These are phyloP conservation scores for Numenius phaeopus DNA, from an alignment of 2,797 vertebrate species.

Conservation along the genomic window DNA sequence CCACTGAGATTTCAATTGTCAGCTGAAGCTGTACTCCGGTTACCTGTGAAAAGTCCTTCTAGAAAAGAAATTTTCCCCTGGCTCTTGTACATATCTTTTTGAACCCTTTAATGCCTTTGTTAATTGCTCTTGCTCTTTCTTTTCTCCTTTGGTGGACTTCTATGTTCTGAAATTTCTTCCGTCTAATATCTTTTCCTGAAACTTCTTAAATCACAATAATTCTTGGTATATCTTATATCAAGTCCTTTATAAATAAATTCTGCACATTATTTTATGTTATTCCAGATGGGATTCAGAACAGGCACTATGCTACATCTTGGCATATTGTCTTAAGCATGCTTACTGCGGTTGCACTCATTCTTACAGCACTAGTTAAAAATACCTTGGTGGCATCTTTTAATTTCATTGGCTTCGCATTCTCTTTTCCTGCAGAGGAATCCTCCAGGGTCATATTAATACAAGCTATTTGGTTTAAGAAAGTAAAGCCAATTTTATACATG, in stretches of 20 bases:
- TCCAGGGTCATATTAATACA: neutral
- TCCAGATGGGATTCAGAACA: neutral
- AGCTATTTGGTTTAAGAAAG: neutral
- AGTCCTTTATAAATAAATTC: neutral
- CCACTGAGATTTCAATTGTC: constrained; percentile 59
- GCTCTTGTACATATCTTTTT: neutral
- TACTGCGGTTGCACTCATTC: neutral
- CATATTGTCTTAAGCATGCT: neutral
- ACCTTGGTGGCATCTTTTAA: neutral
- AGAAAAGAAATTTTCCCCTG: neutral
- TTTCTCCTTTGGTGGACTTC: neutral
- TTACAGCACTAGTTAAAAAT: neutral
- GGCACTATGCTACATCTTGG: neutral
- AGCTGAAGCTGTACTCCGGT: neutral
- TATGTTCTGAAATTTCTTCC: neutral
- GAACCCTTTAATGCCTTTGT: neutral
- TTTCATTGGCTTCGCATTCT: neutral
- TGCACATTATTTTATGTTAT: neutral
- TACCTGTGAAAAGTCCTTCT: constrained; percentile 48
- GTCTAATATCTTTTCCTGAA: neutral
- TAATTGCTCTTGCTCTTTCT: neutral
- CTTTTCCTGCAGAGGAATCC: neutral
- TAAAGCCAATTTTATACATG: neutral
- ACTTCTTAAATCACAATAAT: neutral
- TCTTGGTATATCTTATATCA: neutral